These are phyloP conservation scores for Heliothis subflexa DNA, from an alignment of 1,140 invertebrate genomes.

Conservation along the genomic window DNA sequence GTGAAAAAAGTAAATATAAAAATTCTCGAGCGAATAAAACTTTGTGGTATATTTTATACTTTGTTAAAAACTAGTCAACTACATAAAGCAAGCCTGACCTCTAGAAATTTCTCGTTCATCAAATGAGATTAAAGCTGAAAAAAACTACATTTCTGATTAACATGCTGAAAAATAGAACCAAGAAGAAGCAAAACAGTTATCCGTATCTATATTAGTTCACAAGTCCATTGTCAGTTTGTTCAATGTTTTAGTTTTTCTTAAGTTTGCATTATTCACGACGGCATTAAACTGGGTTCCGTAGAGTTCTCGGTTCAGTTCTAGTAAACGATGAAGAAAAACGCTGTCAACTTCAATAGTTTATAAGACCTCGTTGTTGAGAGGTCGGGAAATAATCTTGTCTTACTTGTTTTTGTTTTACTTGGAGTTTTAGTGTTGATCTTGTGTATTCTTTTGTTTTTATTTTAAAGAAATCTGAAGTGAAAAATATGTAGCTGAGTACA, in stretches of 20 bases:
- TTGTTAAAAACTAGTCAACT: not conserved
- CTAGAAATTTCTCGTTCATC: not conserved
- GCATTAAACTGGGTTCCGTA: constrained; percentile 20
- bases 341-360: constrained; percentile 42
- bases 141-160: not conserved
- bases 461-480: not conserved
- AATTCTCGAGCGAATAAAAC: not conserved
- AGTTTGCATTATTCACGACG: constrained; percentile 26
- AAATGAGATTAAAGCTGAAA: not conserved
- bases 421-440: not conserved
- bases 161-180: not conserved
- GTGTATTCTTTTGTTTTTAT: not conserved
- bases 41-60: not conserved
- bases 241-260: constrained; percentile 26
- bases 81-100: constrained; percentile 3
- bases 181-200: constrained; percentile 1
- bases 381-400: constrained; percentile 15
- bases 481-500: no score
- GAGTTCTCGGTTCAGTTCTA: constrained; percentile 9
- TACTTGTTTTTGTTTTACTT: constrained; percentile 6
- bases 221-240: constrained; percentile 28
- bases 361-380: constrained; percentile 17
- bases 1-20: not conserved
- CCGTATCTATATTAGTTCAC: constrained; percentile 29
- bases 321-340: constrained; percentile 36